phyloP scores from a whole-genome alignment of 2,113 vertebrate genomes.

The Catagonus wagneri region DNA sequence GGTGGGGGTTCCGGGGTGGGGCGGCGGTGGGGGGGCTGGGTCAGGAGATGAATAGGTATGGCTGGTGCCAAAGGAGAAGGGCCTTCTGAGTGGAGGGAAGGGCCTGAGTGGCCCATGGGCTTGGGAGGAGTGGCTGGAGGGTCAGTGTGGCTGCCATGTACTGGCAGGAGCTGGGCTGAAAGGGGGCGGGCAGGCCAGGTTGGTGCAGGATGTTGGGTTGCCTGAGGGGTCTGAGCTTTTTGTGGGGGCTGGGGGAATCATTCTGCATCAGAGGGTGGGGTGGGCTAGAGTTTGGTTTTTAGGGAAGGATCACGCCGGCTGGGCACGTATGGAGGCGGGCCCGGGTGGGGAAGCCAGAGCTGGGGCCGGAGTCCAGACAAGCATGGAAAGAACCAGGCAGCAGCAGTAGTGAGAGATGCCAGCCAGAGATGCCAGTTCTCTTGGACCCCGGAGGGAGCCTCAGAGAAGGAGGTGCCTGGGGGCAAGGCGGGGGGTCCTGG shows the following conservation, averaged over 20 bases:
- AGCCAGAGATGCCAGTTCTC: fast-evolving
- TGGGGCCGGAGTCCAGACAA: not conserved
- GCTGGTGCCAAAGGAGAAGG: not conserved
- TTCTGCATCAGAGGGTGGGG: not conserved
- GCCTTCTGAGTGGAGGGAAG: not conserved
- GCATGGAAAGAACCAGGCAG: not conserved
- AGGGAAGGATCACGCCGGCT: not conserved
- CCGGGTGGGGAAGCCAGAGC: not conserved
- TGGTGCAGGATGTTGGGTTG: not conserved
- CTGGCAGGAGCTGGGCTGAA: not conserved
- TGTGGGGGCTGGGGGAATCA: not conserved
- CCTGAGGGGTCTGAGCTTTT: not conserved
- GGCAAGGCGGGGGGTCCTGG: not conserved
- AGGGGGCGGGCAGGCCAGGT: not conserved
- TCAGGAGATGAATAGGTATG: not conserved
- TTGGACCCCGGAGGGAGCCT: not conserved
- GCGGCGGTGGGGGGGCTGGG: not conserved
- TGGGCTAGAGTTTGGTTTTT: not conserved
- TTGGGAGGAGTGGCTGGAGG: not conserved
- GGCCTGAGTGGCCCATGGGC: not conserved
- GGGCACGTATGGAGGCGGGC: not conserved
- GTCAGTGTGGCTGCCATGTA: no score
- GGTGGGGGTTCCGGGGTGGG: no score
- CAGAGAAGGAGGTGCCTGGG: not conserved
- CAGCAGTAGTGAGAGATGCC: not conserved